Percentiles rank a stretch among this genome's conserved stretches.
Evolutionary conservation across 53 echinoderm and acorn worm genomes (phyloP).

Genomic region (Crossaster papposus): DNA sequence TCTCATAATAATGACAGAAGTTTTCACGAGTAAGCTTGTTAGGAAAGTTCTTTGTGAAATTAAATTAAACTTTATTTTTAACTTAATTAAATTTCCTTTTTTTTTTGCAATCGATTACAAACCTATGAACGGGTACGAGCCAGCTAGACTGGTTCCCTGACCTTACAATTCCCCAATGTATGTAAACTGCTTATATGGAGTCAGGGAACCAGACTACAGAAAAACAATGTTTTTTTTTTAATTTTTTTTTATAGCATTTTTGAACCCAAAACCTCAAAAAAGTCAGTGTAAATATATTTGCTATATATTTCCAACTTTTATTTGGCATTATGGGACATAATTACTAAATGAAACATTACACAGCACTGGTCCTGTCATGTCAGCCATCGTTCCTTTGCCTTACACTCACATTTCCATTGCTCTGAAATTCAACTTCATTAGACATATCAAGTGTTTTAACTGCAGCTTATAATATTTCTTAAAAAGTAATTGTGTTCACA

Average conservation of each 20-base stretch:
- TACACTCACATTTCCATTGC: background rate
- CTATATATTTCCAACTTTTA: background rate
- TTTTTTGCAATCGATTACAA: too few relatives aligned
- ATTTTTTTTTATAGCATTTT: too few relatives aligned
- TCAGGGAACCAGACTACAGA: too few relatives aligned
- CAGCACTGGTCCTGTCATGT: background rate
- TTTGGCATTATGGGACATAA: background rate
- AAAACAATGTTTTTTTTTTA: too few relatives aligned
- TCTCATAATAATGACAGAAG: background rate
- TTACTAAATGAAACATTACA: background rate
- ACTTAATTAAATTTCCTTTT: background rate
- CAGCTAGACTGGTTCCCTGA: too few relatives aligned
- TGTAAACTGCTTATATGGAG: too few relatives aligned
- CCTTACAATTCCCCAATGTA: too few relatives aligned
- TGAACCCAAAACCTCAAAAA: too few relatives aligned
- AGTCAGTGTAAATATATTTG: too few relatives aligned
- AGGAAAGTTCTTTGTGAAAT: background rate
- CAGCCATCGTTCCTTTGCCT: background rate
- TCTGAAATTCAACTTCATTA: background rate
- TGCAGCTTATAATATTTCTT: conserved; percentile 15
- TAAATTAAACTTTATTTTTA: background rate
- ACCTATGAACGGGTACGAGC: too few relatives aligned
- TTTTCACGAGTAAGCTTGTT: background rate
- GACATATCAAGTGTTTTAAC: background rate
- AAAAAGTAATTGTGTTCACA: conserved; percentile 12